Evolutionary conservation across 1,140 invertebrate species (phyloP), one percentile per base, ranked within the genome.

Genomic region (Polypedilum vanderplanki): DNA sequence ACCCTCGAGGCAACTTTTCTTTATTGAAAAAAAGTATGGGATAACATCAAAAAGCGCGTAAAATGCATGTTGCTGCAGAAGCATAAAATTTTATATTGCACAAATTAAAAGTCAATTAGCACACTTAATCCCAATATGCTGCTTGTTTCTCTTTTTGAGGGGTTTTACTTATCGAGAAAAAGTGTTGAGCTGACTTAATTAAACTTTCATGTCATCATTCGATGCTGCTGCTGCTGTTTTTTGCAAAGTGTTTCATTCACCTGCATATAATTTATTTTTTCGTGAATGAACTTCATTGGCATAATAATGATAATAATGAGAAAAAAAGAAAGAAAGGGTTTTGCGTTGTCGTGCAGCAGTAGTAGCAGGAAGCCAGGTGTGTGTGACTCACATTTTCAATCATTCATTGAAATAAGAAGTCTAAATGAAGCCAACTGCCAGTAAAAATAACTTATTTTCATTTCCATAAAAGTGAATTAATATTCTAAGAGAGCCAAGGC

Each of bases 71-170:
- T 57, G 46, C 46, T 57, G 46, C 46, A 57, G 46, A 57, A 57
- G 46, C 46, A 57, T 12, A 57, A 8, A 46, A 10, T 46, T 46
- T 46, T 46, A 20, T 70, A 70, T 70, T 70, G 17, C 65, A 70
- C 65, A 70, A 70, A 70, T 70, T 70, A 70, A 70, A 70, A 70
- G 65, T 70, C 65, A 70, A 70, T 70, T 70, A 70, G 10, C 65
- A 57, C 46, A 57, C 46, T 57, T 57, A 57, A 57, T 57, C 46
- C 46, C 46, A 57, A 57, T 57, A 57, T 57, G 46, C 12, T 12
- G n/a, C 12, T n/a, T 57, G 46, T 12, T 57, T n/a, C 46, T 12
- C 24, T 33, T 33, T 33, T n/a, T n/a, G n/a, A n/a, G 46, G 46
- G 46, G 24, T 33, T 33, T 1, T n/a, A 57, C 46, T 57, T 57